These are phyloP conservation scores for Teleiodes luculella DNA, from an alignment of 2,888 invertebrate genomes.

Conservation along the genomic window DNA sequence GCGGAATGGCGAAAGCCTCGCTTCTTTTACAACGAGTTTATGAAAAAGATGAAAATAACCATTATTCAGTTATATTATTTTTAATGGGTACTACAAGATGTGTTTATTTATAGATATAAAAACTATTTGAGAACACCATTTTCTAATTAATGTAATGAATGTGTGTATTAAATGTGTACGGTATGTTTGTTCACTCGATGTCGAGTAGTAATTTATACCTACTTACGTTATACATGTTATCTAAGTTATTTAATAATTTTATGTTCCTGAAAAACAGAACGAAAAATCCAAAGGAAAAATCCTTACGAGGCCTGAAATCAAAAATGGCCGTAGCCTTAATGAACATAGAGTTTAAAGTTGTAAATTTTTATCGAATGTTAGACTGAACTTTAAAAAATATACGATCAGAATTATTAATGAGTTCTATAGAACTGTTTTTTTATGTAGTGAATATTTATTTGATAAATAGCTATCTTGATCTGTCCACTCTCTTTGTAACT, in stretches of 20 bases:
- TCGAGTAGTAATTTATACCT: background rate
- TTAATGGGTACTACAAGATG: background rate
- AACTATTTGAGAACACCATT: background rate
- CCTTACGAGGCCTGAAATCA: constrained; percentile 32
- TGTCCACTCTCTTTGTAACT: constrained; percentile 61
- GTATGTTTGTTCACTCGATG: background rate
- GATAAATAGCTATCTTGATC: constrained; percentile 50
- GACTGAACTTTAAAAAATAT: constrained; percentile 76
- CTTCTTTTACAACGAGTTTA: too few species aligned
- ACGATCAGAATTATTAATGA: constrained; percentile 62
- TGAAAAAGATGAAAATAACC: too few species aligned
- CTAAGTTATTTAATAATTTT: background rate
- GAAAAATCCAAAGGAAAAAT: constrained; percentile 16
- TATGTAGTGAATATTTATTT: constrained; percentile 44
- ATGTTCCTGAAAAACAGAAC: background rate
- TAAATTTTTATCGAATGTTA: constrained; percentile 76
- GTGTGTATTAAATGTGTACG: background rate
- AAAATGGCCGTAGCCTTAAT: constrained; percentile 55
- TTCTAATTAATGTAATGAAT: background rate
- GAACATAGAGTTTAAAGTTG: constrained; percentile 48
- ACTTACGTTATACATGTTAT: background rate
- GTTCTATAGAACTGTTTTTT: constrained; percentile 57
- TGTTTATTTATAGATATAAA: too few species aligned
- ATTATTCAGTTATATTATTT: too few species aligned
- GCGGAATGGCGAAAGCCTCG: too few species aligned